Conservation (phyloP, 2,888 invertebrate species). For the Malthinus flaveolus region DNA sequence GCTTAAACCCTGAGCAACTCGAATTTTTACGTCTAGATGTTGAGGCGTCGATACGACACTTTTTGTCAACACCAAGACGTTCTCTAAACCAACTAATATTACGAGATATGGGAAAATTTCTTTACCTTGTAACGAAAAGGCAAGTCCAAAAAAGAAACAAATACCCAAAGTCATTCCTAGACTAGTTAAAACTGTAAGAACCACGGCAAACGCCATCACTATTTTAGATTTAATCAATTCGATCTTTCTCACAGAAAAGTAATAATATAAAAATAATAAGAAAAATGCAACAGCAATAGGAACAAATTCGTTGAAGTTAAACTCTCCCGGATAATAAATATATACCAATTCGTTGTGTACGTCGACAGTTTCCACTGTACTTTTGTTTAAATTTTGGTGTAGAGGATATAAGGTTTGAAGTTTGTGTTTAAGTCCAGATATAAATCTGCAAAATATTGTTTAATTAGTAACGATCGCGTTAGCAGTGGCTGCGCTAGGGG, state of each 20-base stretch:
- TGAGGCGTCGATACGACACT: constrained; percentile 93
- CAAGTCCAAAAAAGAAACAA: constrained; percentile 85
- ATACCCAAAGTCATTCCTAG: constrained; percentile 90
- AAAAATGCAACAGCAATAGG: constrained; percentile 84
- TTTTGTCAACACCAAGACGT: constrained; percentile 85
- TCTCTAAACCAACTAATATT: constrained; percentile 92
- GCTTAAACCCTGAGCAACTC: constrained; percentile 94
- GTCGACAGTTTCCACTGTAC: constrained; percentile 26
- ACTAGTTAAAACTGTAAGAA: constrained; percentile 83
- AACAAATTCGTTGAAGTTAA: constrained; percentile 81
- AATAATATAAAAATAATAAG: constrained; percentile 87
- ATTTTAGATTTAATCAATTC: constrained; percentile 88
- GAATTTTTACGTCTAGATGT: constrained; percentile 91
- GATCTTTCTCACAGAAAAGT: constrained; percentile 95
- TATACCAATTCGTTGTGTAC: constrained; percentile 59
- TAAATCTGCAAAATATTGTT: constrained; percentile 60
- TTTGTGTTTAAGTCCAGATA: constrained; percentile 73
- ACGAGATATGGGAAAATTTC: constrained; percentile 95
- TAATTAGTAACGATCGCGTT: no score
- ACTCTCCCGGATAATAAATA: constrained; percentile 88
- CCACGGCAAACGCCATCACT: constrained; percentile 86
- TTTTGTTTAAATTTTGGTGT: constrained; percentile 57
- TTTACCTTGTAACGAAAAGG: constrained; percentile 79
- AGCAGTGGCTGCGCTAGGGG: no score
- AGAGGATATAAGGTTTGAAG: constrained; percentile 73